Base-by-base conservation (phyloP, 2,797 vertebrate genomes). In the Carcharodon carcharias region DNA sequence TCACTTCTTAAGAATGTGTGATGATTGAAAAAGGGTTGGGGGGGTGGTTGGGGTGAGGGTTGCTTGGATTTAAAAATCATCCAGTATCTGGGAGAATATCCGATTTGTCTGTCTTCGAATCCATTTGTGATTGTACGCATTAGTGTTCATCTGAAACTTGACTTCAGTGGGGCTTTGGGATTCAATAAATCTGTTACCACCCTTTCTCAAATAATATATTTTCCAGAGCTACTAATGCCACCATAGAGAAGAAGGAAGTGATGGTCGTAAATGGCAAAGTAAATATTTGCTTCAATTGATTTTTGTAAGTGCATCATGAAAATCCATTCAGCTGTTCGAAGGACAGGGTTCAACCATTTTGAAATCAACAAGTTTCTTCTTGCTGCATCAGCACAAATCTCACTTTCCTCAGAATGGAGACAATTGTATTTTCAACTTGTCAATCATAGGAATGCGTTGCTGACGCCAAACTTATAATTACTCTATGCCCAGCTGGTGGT, bases 181-280 rank as follows among this genome's bases (percentile, higher is more conserved):
- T 96, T 97, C 63, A 96, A 96, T 97, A 97, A 97, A 97, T 97
- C 96, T 97, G 96, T 96, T 97, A 95, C 95, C 96, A 96, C 97
- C 63, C 96, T 63, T 97, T 96, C 96, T 96, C 96, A 23, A 96
- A 97, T 97, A 97, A 97, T 97, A 96, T 97, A 96, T 97, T 96
- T 96, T 96, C 67, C 95, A 96, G 96, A 96, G 14, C 96, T 40
- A 96, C 97, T 96, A n/a, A 96, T 67, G 96, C 87, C 96, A 96
- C 16, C 77, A 87, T 96, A 96, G 40, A 97, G 96, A 94, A 97
- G 97, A 97, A 97, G 96, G 93, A 96, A 80, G 35, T 82, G 89
- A 28, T 40, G 71, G 85, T 87, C 96, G 87, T 28, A 95, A 96
- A 87, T 96, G 96, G 96, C 63, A 96, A 97, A 97, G 97, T 96